Base-by-base conservation (phyloP, 1,140 invertebrate genomes). In the Caenorhabditis brenneri region DNA sequence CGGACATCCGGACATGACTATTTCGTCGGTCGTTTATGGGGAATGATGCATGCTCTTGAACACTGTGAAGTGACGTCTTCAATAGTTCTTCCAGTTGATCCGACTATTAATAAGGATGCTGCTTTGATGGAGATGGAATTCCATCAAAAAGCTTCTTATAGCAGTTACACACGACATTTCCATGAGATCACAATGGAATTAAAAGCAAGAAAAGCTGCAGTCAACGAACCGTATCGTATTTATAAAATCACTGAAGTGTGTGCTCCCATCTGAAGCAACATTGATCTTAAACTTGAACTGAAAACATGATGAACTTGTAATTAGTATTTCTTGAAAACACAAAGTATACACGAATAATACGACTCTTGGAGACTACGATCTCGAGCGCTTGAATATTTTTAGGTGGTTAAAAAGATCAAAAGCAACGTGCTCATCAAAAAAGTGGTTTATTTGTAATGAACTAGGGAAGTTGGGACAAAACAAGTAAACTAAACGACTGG, bases 221-320 rank as follows among this genome's bases (percentile, higher is more conserved):
- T 15, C 10, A 74, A 42, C 24, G 36, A 42, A 12, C 65, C 65
- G 4, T 74, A 24, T n/a, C 65, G 65, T 22, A 74, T 74, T 46
- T 42, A 74, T 42, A 74, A n/a, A 74, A 74, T 74, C n/a, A 46
- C 29, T 39, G 65, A 74, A 74, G 10, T 42, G n/a, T 42, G 65
- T 16, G 33, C 58, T n/a, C n/a, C n/a, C n/a, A n/a, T n/a, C n/a
- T n/a, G n/a, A n/a, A n/a, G n/a, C n/a, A n/a, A n/a, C n/a, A n/a
- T n/a, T n/a, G n/a, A n/a, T n/a, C n/a, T n/a, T n/a, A n/a, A n/a
- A n/a, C n/a, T n/a, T n/a, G n/a, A n/a, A n/a, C n/a, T n/a, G n/a
- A n/a, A n/a, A n/a, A n/a, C n/a, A n/a, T n/a, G n/a, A n/a, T n/a
- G n/a, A n/a, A n/a, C n/a, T n/a, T n/a, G n/a, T n/a, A n/a, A n/a